phyloP scores from a whole-genome alignment of 2,113 vertebrate species.

The Colius striatus region DNA sequence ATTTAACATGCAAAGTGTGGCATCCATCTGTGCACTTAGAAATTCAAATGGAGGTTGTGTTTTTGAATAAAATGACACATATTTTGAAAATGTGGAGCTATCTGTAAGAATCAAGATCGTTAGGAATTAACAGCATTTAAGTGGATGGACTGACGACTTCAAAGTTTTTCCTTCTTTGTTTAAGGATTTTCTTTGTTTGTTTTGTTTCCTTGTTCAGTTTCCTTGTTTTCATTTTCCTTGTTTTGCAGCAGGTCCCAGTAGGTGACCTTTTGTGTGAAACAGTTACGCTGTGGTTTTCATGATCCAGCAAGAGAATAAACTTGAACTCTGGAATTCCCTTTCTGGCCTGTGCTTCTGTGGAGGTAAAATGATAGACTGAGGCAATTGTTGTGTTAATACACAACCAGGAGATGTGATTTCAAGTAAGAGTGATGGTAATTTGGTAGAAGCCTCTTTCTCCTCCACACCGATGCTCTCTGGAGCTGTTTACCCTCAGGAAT shows the following conservation, averaged over 20 bases:
- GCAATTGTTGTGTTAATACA: neutral
- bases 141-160: neutral
- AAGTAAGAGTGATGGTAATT: neutral
- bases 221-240: neutral
- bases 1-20: conserved; percentile 15
- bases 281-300: neutral
- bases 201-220: conserved; percentile 7
- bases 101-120: neutral
- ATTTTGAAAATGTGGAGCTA: neutral
- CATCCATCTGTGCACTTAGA: neutral
- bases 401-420: neutral
- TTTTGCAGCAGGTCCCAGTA: neutral
- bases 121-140: neutral
- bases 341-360: neutral
- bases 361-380: neutral
- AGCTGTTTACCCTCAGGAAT: neutral
- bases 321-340: conserved; percentile 1
- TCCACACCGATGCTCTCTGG: neutral
- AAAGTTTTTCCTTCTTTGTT: conserved; percentile 1
- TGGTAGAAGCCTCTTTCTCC: neutral
- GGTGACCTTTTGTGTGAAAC: neutral
- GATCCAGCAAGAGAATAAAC: neutral
- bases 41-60: neutral
- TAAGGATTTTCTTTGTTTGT: neutral
- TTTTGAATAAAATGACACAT: neutral